Evolutionary conservation across 2,797 vertebrate species (phyloP).

Genomic region (Poliocrania exsul): DNA sequence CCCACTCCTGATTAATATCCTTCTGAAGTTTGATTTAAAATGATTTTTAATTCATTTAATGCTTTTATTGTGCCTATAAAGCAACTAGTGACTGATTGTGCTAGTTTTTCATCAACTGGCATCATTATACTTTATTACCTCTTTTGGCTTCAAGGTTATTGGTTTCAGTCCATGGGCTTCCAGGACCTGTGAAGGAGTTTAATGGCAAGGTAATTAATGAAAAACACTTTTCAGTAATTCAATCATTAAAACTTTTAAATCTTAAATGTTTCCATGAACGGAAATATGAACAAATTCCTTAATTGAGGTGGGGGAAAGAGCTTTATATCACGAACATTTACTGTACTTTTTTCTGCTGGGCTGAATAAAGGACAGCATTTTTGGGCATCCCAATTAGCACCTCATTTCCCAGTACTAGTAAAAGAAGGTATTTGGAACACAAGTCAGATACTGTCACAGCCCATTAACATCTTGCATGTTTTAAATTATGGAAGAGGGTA

Average conservation of each 20-base stretch:
- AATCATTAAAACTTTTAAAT: background rate
- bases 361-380: background rate
- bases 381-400: background rate
- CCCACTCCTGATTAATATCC: background rate
- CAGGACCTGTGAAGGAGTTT: constrained; percentile 83
- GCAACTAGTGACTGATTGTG: background rate
- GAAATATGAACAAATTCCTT: background rate
- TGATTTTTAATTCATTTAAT: background rate
- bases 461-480: background rate
- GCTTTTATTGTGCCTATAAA: background rate
- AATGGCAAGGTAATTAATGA: background rate
- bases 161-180: constrained; percentile 95
- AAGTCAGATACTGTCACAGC: background rate
- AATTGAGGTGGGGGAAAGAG: background rate
- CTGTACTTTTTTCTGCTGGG: background rate
- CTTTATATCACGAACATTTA: background rate
- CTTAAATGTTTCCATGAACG: background rate
- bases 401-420: background rate
- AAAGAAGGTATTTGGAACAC: background rate
- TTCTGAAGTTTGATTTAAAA: background rate
- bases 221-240: background rate
- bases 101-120: background rate
- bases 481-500: background rate
- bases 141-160: constrained; percentile 92
- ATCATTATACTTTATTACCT: constrained; percentile 82